Evolutionary conservation across 1,140 invertebrate species (phyloP), one percentile per base, ranked within the genome.

Genomic region (Druon quercuslanigerum): DNA sequence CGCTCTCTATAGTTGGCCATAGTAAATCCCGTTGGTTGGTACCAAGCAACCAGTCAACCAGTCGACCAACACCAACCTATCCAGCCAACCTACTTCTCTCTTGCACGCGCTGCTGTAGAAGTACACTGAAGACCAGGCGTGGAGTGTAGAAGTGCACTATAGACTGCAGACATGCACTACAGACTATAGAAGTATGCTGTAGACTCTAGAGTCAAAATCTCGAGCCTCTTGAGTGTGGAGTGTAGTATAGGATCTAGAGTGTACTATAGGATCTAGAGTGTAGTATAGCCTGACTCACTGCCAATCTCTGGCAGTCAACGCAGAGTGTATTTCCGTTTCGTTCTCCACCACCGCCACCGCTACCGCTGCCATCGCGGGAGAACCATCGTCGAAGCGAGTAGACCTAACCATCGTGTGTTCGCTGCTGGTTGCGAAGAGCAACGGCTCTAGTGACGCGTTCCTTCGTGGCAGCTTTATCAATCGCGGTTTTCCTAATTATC

Each of bases 291-390:
- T 73, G 75, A 66, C 84, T 77, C 74, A 72, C 75, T 82, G 84
- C 81, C 86, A 83, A 85, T 83, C 85, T 86, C 88, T 88, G 84
- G 81, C 87, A 87, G 83, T 84, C 78, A 79, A 56, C 75, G 74
- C 33, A 50, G 83, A 82, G 86, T 84, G 77, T 90, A 90, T 90
- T 90, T 90, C 89, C 86, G 89, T 85, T 84, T 83, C 83, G 80
- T 79, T 83, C 80, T 77, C 81, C 77, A 75, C 76, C 74, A 56
- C 74, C 60, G 75, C 17, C 74, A 56, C 74, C 60, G 75, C 17
- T 73, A 79, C 79, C 79, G 76, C 70, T 46, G 19, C 73, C 19
- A 60, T 57, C 51, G 57, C 46, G 16, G 56, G n/a, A 25, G 56
- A 73, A 66, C 60, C 13, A 46, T 66, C 60, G 33, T 66, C 60